phyloP scores from a whole-genome alignment of 1,140 invertebrate genomes.

The Choristoneura fumiferana region DNA sequence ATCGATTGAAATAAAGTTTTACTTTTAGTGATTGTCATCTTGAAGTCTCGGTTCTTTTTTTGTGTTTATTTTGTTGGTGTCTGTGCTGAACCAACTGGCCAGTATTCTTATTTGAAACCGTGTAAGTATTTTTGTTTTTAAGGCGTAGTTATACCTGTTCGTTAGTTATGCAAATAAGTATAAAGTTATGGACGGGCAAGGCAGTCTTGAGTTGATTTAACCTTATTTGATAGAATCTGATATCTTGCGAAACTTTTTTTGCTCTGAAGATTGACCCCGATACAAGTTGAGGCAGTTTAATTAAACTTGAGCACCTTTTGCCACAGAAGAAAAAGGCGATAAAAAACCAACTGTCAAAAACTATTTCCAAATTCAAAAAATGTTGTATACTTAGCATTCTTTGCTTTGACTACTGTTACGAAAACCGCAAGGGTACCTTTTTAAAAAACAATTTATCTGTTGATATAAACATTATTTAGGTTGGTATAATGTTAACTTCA shows the following conservation, averaged over 20 bases:
- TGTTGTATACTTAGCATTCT: too few species aligned
- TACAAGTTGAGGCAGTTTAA: constrained; percentile 15
- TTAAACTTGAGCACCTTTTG: not conserved
- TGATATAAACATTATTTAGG: too few species aligned
- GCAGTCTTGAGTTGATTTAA: not conserved
- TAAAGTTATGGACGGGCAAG: not conserved
- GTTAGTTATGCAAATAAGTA: not conserved
- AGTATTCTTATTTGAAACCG: not conserved
- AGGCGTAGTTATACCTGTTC: not conserved
- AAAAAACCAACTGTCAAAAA: too few species aligned
- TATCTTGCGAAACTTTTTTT: constrained; percentile 31
- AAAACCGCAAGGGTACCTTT: too few species aligned
- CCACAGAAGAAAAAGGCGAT: not conserved
- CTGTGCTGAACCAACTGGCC: not conserved
- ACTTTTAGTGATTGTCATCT: not conserved
- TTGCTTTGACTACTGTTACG: too few species aligned
- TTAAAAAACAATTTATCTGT: too few species aligned
- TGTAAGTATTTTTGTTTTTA: not conserved
- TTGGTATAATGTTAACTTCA: too few species aligned
- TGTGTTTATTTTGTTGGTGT: constrained; percentile 13
- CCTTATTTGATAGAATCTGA: not conserved
- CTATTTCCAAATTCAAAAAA: too few species aligned
- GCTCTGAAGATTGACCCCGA: constrained; percentile 28
- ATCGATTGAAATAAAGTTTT: not conserved
- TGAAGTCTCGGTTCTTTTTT: not conserved